Evolutionary conservation across 2,888 invertebrate species (phyloP).

Genomic region (Syrista parreyssii): DNA sequence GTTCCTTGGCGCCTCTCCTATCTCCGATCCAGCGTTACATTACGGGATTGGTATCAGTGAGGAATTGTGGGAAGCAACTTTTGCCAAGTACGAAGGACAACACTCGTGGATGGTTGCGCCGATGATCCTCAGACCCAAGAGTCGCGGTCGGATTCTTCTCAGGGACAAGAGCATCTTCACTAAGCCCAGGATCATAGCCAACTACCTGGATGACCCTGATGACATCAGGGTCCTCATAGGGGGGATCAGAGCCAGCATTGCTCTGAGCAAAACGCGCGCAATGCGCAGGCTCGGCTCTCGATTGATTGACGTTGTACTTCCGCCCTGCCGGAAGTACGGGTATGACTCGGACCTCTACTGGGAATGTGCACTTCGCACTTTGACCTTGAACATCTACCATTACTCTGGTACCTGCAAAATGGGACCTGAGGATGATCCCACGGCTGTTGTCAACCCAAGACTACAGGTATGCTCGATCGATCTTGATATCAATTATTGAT

Average conservation of each 20-base stretch:
- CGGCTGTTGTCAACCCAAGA: conserved; percentile 74
- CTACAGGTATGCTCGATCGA: conserved; percentile 57
- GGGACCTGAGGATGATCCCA: conserved; percentile 72
- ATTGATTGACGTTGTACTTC: conserved; percentile 69
- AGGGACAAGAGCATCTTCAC: conserved; percentile 74
- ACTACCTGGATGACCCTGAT: conserved; percentile 74
- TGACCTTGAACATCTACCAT: conserved; percentile 79
- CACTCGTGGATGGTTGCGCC: conserved; percentile 73
- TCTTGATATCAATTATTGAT: not conserved
- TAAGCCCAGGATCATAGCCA: conserved; percentile 75
- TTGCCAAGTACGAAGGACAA: conserved; percentile 68
- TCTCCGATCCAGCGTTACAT: conserved; percentile 67
- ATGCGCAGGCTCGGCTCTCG: conserved; percentile 71
- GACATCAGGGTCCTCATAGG: conserved; percentile 75
- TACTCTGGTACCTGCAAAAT: conserved; percentile 75
- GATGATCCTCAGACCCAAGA: conserved; percentile 76
- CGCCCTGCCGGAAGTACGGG: conserved; percentile 70
- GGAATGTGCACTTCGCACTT: conserved; percentile 75
- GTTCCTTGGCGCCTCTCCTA: conserved; percentile 71
- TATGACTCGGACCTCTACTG: conserved; percentile 78
- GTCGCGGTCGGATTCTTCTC: conserved; percentile 75
- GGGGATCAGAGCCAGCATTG: conserved; percentile 71
- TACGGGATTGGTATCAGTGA: conserved; percentile 71
- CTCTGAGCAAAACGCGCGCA: conserved; percentile 71
- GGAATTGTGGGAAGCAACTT: conserved; percentile 70